These are phyloP conservation scores for Drosophila navojoa DNA, from an alignment of 1,140 invertebrate species.

Conservation along the genomic window DNA sequence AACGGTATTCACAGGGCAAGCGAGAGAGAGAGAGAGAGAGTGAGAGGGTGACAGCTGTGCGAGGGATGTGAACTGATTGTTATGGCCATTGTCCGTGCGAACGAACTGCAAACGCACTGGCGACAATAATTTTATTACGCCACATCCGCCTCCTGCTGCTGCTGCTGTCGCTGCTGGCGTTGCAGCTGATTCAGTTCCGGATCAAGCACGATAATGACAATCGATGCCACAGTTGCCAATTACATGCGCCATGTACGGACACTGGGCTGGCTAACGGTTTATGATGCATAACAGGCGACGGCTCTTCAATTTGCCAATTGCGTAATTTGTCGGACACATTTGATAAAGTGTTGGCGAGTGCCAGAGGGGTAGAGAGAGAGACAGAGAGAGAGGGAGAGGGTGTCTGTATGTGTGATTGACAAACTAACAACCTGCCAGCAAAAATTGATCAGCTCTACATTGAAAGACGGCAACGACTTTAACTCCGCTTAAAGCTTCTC, in stretches of 20 bases:
- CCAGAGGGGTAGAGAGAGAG: background rate
- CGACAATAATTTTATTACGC: slow-evolving; percentile 9
- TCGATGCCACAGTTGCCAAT: slow-evolving; percentile 32
- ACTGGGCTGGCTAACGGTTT: background rate
- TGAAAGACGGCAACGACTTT: no score
- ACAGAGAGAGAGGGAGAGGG: background rate
- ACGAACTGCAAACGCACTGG: slow-evolving; percentile 8
- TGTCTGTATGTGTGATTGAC: background rate
- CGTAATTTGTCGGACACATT: slow-evolving; percentile 10
- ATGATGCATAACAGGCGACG: slow-evolving; percentile 11
- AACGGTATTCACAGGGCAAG: background rate
- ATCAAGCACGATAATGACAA: slow-evolving; percentile 31
- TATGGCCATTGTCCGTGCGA: slow-evolving; percentile 25
- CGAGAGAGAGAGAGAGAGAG: background rate
- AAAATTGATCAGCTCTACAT: background rate
- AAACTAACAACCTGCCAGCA: background rate
- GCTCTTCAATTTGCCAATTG: slow-evolving; percentile 21
- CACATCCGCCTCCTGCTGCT: slow-evolving; percentile 2
- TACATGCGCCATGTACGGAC: slow-evolving; percentile 7
- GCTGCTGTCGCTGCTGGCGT: background rate
- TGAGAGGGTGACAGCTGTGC: background rate
- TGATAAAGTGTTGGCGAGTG: background rate
- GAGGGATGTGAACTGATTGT: slow-evolving; percentile 22
- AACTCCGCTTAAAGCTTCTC: no score
- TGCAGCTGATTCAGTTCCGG: slow-evolving; percentile 10